phyloP scores from a whole-genome alignment of 2,113 vertebrate genomes.

The Sander vitreus region DNA sequence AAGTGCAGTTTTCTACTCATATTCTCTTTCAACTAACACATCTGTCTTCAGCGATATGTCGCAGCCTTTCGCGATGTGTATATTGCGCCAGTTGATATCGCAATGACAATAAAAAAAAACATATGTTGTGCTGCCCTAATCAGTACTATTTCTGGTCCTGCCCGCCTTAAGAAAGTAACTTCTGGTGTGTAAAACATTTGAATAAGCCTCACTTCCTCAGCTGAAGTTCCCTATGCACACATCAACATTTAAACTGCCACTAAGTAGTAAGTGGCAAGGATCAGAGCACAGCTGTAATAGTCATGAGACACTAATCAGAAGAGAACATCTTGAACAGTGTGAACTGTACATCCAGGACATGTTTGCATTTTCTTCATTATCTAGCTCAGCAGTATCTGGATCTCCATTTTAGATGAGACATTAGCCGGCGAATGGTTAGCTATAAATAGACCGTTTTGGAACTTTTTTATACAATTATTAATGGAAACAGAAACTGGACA shows the following conservation, averaged over 20 bases:
- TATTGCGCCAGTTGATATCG: too few relatives aligned
- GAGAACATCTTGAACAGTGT: neutral
- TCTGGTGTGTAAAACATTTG: conserved; percentile 26
- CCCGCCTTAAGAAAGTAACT: neutral
- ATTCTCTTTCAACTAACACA: too few relatives aligned
- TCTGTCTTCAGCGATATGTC: too few relatives aligned
- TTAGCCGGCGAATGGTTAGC: conserved; percentile 19
- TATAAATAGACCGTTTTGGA: conserved; percentile 68
- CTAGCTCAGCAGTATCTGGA: conserved; percentile 25
- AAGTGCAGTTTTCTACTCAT: too few relatives aligned
- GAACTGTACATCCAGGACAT: neutral
- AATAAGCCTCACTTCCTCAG: conserved; percentile 53
- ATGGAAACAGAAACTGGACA: conserved; percentile 58
- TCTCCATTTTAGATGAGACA: conserved; percentile 51
- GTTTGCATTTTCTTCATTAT: neutral
- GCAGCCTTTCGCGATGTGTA: too few relatives aligned
- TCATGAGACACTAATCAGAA: conserved; percentile 14
- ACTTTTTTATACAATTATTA: conserved; percentile 67
- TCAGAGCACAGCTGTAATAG: conserved; percentile 9
- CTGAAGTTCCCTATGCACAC: conserved; percentile 41
- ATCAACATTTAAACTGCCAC: neutral
- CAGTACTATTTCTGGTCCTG: neutral
- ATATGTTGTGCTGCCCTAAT: neutral
- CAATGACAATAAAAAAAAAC: too few relatives aligned
- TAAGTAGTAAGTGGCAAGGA: conserved; percentile 28